Percentiles rank a stretch among this genome's conserved stretches.
These are phyloP conservation scores for Halocynthia aurantium DNA, from an alignment of 23 tunicate genomes.

Conservation along the genomic window DNA sequence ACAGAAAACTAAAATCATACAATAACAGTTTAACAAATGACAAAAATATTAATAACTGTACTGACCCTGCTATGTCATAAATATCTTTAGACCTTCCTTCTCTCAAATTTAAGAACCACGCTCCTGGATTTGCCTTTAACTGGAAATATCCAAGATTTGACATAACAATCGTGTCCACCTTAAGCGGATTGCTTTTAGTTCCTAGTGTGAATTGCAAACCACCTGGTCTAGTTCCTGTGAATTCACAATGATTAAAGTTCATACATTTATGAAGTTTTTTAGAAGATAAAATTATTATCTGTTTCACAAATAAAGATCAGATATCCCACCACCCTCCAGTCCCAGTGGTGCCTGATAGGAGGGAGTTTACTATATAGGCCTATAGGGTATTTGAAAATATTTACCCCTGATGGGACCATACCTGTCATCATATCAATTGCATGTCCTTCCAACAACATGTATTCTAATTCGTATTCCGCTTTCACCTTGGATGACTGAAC, in stretches of 20 bases:
- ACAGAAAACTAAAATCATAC: background rate
- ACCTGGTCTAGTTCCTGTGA: slow-evolving; percentile 79
- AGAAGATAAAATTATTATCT: no score
- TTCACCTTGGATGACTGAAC: slow-evolving; percentile 24
- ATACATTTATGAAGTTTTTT: no score
- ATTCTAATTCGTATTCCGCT: slow-evolving; percentile 85
- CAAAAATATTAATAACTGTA: background rate
- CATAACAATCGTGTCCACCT: slow-evolving; percentile 97
- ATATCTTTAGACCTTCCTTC: slow-evolving; percentile 82
- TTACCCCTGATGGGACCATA: background rate
- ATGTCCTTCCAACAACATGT: slow-evolving; percentile 95
- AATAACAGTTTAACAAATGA: background rate
- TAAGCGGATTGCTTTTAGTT: slow-evolving; percentile 26
- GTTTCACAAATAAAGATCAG: no score
- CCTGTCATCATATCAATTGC: slow-evolving; percentile 83
- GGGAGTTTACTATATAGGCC: no score
- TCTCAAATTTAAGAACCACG: slow-evolving; percentile 88
- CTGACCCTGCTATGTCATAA: slow-evolving; percentile 62
- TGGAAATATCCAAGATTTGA: slow-evolving; percentile 98
- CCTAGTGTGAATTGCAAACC: slow-evolving; percentile 98
- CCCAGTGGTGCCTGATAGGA: no score
- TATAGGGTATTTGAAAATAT: no score
- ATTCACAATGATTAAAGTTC: background rate
- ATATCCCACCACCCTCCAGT: no score
- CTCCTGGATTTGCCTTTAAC: slow-evolving; percentile 92